These are phyloP conservation scores for Ernsta delagoae DNA, from an alignment of 2,888 invertebrate genomes.

Conservation along the genomic window DNA sequence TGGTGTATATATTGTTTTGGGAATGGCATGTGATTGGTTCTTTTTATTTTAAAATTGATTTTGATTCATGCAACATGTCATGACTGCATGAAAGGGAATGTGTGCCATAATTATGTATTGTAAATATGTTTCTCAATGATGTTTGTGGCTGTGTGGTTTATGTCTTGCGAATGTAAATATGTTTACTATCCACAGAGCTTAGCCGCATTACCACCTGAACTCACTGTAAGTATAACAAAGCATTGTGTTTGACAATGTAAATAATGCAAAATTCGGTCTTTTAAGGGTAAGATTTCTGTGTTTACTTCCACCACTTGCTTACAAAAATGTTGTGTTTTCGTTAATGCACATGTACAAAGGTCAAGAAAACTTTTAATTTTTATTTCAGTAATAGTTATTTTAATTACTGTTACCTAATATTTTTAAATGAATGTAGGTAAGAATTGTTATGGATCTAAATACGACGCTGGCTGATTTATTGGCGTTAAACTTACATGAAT, in stretches of 20 bases:
- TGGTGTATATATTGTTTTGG: conserved; percentile 17
- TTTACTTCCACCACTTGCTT: conserved; percentile 15
- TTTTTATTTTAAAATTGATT: conserved; percentile 19
- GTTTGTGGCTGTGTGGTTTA: conserved; percentile 46
- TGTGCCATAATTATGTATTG: conserved; percentile 21
- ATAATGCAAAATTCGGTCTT: conserved; percentile 16
- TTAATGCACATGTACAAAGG: conserved; percentile 20
- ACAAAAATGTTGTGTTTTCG: conserved; percentile 7
- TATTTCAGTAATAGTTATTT: not conserved
- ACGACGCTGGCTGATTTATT: conserved; percentile 97
- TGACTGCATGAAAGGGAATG: conserved; percentile 29
- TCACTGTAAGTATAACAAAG: conserved; percentile 88
- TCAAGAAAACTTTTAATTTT: not conserved
- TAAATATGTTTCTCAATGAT: conserved; percentile 37
- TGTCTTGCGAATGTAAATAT: conserved; percentile 77
- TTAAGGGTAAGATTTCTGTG: not conserved
- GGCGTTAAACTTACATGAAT: conserved; percentile 96
- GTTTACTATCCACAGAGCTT: conserved; percentile 90
- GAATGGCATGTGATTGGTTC: conserved; percentile 18
- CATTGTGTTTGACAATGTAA: conserved; percentile 23
- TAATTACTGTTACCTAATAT: not conserved
- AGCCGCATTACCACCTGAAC: conserved; percentile 91
- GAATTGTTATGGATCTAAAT: conserved; percentile 96
- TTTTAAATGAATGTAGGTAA: conserved; percentile 85
- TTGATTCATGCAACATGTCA: conserved; percentile 24